These are phyloP conservation scores for Ctenochaetus hawaiiensis DNA, from an alignment of 2,797 vertebrate genomes.

Conservation along the genomic window DNA sequence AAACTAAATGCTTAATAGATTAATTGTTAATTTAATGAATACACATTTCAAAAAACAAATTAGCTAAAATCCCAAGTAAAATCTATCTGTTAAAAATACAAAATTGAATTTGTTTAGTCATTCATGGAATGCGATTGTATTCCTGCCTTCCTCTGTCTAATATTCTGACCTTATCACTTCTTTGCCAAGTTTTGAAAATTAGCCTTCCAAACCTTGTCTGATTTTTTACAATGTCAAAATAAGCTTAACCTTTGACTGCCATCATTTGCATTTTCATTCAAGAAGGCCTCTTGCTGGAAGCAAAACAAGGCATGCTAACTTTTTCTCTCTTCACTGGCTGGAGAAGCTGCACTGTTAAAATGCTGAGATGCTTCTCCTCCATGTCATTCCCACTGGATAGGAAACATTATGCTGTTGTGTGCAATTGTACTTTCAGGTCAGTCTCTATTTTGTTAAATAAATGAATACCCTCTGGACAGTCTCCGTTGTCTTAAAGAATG, in stretches of 20 bases:
- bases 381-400: background rate
- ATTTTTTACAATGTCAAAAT: background rate
- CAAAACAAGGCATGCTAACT: background rate
- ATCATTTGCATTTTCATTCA: no score
- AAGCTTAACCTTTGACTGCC: background rate
- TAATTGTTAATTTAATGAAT: background rate
- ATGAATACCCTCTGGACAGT: background rate
- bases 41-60: background rate
- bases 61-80: background rate
- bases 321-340: background rate
- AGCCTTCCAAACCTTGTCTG: background rate
- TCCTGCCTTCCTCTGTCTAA: background rate
- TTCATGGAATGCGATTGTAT: no score
- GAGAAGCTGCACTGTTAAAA: background rate
- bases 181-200: background rate
- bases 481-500: background rate
- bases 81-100: background rate
- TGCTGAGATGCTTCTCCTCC: background rate
- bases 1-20: background rate
- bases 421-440: background rate
- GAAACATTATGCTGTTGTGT: background rate
- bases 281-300: background rate
- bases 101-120: background rate
- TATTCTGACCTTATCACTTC: background rate
- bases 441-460: constrained; percentile 7